Percentiles rank a stretch among this genome's conserved stretches.
Evolutionary conservation across 2,888 invertebrate species (phyloP).

Genomic region (Phania funesta): DNA sequence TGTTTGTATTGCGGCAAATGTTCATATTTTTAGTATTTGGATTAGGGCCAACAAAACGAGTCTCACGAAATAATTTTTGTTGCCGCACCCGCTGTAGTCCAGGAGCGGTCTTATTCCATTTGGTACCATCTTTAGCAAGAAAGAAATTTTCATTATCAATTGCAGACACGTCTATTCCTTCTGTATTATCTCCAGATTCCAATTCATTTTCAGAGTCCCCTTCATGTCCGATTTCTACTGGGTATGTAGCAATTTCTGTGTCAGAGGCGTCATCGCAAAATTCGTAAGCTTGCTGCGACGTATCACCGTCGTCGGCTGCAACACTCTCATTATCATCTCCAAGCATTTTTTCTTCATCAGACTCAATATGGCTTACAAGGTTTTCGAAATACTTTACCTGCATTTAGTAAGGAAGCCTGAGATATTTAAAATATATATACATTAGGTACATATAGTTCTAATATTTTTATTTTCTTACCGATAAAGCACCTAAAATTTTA

Average conservation of each 20-base stretch:
- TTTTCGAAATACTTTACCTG: neutral
- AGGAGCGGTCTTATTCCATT: neutral
- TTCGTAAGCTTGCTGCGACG: no score
- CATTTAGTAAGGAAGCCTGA: neutral
- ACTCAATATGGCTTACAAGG: no score
- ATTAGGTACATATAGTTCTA: neutral
- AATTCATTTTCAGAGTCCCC: neutral
- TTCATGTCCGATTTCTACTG: neutral
- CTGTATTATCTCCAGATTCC: neutral
- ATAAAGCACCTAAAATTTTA: neutral
- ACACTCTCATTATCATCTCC: neutral
- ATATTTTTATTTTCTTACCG: neutral
- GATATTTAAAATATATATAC: neutral
- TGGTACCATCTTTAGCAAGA: neutral
- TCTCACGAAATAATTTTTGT: constrained; percentile 1
- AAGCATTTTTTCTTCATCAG: neutral
- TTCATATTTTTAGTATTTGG: neutral
- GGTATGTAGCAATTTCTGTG: no score
- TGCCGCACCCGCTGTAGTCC: neutral
- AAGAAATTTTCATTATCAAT: no score
- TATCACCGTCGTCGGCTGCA: neutral
- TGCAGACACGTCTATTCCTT: neutral
- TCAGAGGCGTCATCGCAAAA: no score
- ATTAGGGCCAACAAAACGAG: constrained; percentile 2
- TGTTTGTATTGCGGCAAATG: constrained; percentile 1